phyloP scores from a whole-genome alignment of 2,797 vertebrate species.

The Macroramphosus scolopax region DNA sequence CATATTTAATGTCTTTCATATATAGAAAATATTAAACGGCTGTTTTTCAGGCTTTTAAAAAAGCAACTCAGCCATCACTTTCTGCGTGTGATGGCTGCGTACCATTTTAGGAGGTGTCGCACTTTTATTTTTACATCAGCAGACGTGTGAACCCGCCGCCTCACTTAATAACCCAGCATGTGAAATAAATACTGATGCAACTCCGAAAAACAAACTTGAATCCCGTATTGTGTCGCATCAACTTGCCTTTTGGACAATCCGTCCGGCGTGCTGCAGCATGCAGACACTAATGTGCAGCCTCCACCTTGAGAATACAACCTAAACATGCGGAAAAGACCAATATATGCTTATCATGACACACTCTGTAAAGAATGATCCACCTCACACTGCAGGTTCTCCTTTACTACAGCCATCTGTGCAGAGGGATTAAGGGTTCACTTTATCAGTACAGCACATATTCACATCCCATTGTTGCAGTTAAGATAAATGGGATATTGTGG shows the following conservation, averaged over 20 bases:
- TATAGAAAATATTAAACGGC: background rate
- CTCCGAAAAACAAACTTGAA: background rate
- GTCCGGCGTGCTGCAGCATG: conserved; percentile 63
- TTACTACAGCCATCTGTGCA: conserved; percentile 2
- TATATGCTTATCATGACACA: conserved; percentile 23
- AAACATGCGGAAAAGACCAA: conserved; percentile 44
- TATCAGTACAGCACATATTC: conserved; percentile 25
- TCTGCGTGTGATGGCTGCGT: too few species aligned
- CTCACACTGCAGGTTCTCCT: conserved; percentile 18
- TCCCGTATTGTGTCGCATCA: conserved; percentile 23
- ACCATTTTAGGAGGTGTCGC: background rate
- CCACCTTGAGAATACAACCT: conserved; percentile 23
- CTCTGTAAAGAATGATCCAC: conserved; percentile 23
- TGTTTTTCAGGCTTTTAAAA: too few species aligned
- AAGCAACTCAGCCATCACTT: too few species aligned
- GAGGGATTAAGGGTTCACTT: conserved; percentile 13
- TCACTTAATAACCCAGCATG: too few species aligned
- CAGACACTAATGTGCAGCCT: conserved; percentile 8
- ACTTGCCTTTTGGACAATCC: conserved; percentile 20
- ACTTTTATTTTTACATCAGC: too few species aligned
- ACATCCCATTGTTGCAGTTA: too few species aligned
- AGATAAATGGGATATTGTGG: conserved; percentile 36
- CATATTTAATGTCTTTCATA: background rate
- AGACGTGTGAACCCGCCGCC: too few species aligned
- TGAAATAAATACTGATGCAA: too few species aligned